phyloP scores from a whole-genome alignment of 2,113 vertebrate genomes.

The Mus spicilegus region DNA sequence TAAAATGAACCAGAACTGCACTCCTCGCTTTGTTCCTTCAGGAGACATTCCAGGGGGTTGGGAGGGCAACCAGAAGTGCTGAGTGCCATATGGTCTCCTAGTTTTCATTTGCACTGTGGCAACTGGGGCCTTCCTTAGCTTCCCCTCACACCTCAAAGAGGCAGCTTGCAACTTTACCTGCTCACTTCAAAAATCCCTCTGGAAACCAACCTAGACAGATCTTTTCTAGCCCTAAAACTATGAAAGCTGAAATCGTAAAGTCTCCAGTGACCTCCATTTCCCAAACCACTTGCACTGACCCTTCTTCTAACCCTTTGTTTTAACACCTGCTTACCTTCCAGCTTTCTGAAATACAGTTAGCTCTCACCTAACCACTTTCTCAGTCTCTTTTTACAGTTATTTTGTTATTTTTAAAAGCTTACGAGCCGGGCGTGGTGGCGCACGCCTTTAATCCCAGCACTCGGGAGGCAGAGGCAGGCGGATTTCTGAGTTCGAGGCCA shows the following conservation, averaged over 20 bases:
- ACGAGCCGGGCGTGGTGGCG: no score
- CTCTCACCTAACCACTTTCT: not conserved
- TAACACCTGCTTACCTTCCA: not conserved
- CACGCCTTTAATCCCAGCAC: no score
- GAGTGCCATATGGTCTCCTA: not conserved
- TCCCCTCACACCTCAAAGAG: not conserved
- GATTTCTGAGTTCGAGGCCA: no score
- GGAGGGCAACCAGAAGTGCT: not conserved
- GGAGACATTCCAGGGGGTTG: not conserved
- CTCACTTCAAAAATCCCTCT: slow-evolving; percentile 15
- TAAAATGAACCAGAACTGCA: not conserved
- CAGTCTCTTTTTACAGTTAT: not conserved
- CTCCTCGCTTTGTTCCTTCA: not conserved
- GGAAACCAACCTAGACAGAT: not conserved
- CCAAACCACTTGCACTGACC: not conserved
- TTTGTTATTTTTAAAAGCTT: not conserved
- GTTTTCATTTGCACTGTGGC: not conserved
- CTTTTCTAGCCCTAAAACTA: not conserved
- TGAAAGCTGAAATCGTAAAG: not conserved
- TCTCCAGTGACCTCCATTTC: no score
- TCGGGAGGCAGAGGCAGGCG: no score
- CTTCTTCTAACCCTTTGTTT: slow-evolving; percentile 1
- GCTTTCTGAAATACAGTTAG: not conserved
- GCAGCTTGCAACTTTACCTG: not conserved
- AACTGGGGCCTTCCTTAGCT: not conserved